phyloP scores from a whole-genome alignment of 2,797 vertebrate genomes.

The Orestias chungarensis region DNA sequence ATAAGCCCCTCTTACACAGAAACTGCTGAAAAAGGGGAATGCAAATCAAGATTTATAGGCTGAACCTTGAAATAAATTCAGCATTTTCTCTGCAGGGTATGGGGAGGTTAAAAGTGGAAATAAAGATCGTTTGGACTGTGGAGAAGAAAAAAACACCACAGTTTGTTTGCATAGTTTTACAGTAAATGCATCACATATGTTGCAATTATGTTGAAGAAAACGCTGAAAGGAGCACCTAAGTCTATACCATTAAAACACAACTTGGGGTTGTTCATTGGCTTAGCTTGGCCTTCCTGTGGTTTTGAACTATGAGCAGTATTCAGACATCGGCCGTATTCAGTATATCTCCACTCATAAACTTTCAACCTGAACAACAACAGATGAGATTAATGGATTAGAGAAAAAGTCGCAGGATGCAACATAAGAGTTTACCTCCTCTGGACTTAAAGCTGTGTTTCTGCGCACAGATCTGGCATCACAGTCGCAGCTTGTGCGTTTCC shows the following conservation, averaged over 20 bases:
- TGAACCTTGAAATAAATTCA: background rate
- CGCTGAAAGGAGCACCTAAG: constrained; percentile 46
- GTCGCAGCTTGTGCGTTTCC: constrained; percentile 33
- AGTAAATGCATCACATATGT: constrained; percentile 26
- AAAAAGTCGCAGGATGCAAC: constrained; percentile 9
- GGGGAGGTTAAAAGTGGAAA: background rate
- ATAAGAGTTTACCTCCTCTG: constrained; percentile 58
- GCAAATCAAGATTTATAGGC: background rate
- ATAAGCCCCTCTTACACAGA: constrained; percentile 7
- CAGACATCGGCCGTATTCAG: constrained; percentile 19
- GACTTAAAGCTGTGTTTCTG: constrained; percentile 59
- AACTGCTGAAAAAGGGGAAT: constrained; percentile 26
- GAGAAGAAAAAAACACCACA: background rate
- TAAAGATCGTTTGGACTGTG: background rate
- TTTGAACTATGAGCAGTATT: constrained; percentile 34
- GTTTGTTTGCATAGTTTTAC: constrained; percentile 7
- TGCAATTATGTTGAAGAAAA: constrained; percentile 20
- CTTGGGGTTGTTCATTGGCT: constrained; percentile 61
- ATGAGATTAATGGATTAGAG: background rate
- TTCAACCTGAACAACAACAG: background rate
- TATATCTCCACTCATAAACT: constrained; percentile 18
- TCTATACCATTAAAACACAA: constrained; percentile 60
- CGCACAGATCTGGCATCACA: constrained; percentile 59
- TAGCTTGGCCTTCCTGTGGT: constrained; percentile 34
- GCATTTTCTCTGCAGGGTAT: background rate